A percentile compares a stretch with the other conserved stretches of the same genome.
Conservation (phyloP, 2,113 vertebrate species). For the Scophthalmus maximus region DNA sequence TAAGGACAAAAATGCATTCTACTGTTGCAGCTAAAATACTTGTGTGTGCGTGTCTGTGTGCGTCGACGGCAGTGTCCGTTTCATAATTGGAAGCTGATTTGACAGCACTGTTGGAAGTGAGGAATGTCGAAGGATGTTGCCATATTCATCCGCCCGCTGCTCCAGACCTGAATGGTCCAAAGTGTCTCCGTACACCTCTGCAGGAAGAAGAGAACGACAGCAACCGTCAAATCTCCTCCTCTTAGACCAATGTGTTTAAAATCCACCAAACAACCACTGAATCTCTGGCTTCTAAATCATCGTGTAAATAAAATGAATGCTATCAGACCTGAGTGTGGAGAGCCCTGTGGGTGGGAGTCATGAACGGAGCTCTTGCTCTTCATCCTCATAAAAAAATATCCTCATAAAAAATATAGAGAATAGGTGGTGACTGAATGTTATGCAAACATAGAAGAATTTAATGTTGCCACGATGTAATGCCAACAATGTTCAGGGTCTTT, state of each 20-base stretch:
- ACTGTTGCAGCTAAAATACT: neutral
- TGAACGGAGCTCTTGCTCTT: too few species aligned
- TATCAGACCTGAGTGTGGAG: neutral
- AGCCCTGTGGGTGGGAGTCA: conserved; percentile 1
- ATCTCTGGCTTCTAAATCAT: conserved; percentile 12
- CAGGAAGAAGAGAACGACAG: conserved; percentile 13
- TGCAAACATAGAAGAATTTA: neutral
- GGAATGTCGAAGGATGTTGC: conserved; percentile 58
- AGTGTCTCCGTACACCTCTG: conserved; percentile 29
- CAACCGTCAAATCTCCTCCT: neutral
- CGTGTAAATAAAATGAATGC: conserved; percentile 34
- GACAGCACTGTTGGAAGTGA: conserved; percentile 50
- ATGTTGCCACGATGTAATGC: too few species aligned
- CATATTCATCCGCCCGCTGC: conserved; percentile 40
- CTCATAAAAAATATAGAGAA: too few species aligned
- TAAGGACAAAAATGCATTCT: neutral
- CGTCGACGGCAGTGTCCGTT: too few species aligned
- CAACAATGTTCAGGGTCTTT: conserved; percentile 25
- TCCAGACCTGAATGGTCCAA: neutral
- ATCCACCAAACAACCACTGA: conserved; percentile 13
- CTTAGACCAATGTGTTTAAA: conserved; percentile 34
- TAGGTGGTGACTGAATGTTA: conserved; percentile 18
- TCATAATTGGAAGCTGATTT: conserved; percentile 53
- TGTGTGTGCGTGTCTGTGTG: neutral
- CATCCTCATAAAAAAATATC: too few species aligned